These are phyloP conservation scores for Adelosebastes latens DNA, from an alignment of 2,797 vertebrate genomes.

Conservation along the genomic window DNA sequence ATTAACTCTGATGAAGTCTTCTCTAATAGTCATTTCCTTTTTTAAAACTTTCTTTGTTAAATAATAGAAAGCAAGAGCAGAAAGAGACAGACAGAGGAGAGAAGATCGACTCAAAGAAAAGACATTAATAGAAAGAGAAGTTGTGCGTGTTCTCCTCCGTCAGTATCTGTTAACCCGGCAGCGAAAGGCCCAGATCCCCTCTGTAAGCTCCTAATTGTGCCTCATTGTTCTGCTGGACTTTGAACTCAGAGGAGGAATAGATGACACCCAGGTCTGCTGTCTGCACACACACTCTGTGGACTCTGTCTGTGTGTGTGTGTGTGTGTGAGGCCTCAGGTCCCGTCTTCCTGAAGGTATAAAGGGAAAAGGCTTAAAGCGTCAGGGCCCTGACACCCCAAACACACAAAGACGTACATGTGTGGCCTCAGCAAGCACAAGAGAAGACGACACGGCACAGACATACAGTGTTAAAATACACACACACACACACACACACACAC, in stretches of 20 bases:
- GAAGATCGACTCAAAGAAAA: neutral
- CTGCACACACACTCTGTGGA: constrained; percentile 34
- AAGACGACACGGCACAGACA: constrained; percentile 22
- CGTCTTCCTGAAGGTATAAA: constrained; percentile 55
- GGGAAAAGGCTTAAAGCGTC: constrained; percentile 65
- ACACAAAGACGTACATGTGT: constrained; percentile 70
- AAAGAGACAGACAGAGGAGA: neutral
- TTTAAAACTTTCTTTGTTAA: neutral
- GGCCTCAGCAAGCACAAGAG: constrained; percentile 51
- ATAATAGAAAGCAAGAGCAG: neutral
- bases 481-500: neutral
- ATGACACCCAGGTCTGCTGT: constrained; percentile 67
- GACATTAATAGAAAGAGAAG: constrained; percentile 1
- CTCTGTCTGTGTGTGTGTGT: constrained; percentile 27
- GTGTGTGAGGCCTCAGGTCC: constrained; percentile 51
- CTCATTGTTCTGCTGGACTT: constrained; percentile 81
- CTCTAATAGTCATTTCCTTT: constrained; percentile 1
- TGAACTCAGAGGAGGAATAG: constrained; percentile 73
- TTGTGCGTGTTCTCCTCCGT: constrained; percentile 1
- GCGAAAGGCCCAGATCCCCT: constrained; percentile 69
- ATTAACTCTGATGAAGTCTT: constrained; percentile 44
- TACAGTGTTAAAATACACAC: constrained; percentile 8
- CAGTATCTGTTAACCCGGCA: constrained; percentile 53
- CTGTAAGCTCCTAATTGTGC: constrained; percentile 82
- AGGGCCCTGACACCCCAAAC: constrained; percentile 68